Evolutionary conservation across 2,797 vertebrate species (phyloP), one percentile per base, ranked within the genome.

Genomic region (Todus mexicanus): DNA sequence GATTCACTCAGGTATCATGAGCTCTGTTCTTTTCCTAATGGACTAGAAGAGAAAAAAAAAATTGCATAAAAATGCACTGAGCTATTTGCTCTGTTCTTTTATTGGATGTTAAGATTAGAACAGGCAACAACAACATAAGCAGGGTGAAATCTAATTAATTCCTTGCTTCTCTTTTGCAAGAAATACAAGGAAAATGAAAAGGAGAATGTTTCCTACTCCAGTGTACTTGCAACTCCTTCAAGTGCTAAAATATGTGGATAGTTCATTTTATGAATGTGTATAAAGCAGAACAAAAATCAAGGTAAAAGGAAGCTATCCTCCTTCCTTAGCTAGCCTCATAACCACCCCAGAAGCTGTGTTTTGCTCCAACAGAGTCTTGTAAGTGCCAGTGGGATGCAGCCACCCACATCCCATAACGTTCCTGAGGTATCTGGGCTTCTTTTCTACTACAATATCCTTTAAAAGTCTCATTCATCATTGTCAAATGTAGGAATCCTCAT

Each of bases 121-220:
- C 38, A 60, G 79, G 70, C 59, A 91, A 87, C 43, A 86, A 60
- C 83, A 84, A 66, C 63, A 91, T 50, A 81, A 94, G 50, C 37
- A 94, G 53, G 47, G 48, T 53, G 56, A 86, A 93, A 87, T 83
- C 66, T 73, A 92, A 92, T 85, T 95, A 89, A 87, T 79, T 75
- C 45, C 27, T 76, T 84, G 11, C 33, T 87, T 84, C 33, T 64
- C 18, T 92, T 83, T 75, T 60, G 33, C 35, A 66, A 95, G 56
- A 81, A 89, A 92, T 50, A 53, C 20, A 84, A 66, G 14, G 43
- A 23, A 87, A 81, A 68, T 57, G 9, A 92, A 86, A 31, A 84
- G 4, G 27, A 87, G 21, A 15, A 27, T 81, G 9, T 89, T 87
- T 85, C 17, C 40, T 81, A 38, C 29, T 21, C 12, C 27, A 21